Evolutionary conservation across 2,888 invertebrate species (phyloP).

Genomic region (Leptinotarsa juncta): DNA sequence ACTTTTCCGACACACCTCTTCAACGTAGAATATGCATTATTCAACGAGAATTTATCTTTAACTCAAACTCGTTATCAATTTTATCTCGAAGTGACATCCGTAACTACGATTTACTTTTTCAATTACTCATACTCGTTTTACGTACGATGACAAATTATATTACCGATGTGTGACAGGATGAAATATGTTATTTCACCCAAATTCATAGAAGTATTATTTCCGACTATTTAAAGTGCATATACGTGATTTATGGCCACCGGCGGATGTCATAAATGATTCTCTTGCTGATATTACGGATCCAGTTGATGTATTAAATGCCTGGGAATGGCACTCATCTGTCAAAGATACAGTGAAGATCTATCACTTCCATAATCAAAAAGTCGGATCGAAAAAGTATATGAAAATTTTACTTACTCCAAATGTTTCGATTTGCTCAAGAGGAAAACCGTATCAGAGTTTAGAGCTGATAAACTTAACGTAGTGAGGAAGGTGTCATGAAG

Average conservation of each 20-base stretch:
- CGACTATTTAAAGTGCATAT: constrained; percentile 27
- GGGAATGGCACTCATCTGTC: too few relatives aligned
- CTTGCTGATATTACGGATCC: not conserved
- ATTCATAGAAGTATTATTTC: constrained; percentile 30
- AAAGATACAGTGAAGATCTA: too few relatives aligned
- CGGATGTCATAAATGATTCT: not conserved
- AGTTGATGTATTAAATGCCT: not conserved
- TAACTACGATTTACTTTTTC: constrained; percentile 23
- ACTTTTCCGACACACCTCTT: constrained; percentile 4
- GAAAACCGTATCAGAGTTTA: too few relatives aligned
- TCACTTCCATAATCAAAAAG: too few relatives aligned
- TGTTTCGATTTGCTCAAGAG: too few relatives aligned
- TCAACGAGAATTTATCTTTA: constrained; percentile 13
- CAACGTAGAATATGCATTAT: constrained; percentile 5
- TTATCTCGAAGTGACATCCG: constrained; percentile 11
- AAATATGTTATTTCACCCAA: constrained; percentile 25
- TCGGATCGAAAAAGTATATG: too few relatives aligned
- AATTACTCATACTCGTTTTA: constrained; percentile 29
- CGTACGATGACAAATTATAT: constrained; percentile 30
- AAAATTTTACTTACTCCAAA: too few relatives aligned
- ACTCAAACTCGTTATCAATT: constrained; percentile 21
- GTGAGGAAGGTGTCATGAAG: too few relatives aligned
- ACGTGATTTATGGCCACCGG: constrained; percentile 16
- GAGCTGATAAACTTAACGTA: too few relatives aligned
- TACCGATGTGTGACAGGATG: constrained; percentile 28